Evolutionary conservation across 2,888 invertebrate genomes (phyloP), one percentile per base, ranked within the genome.

Genomic region (Andrena trimmerana): DNA sequence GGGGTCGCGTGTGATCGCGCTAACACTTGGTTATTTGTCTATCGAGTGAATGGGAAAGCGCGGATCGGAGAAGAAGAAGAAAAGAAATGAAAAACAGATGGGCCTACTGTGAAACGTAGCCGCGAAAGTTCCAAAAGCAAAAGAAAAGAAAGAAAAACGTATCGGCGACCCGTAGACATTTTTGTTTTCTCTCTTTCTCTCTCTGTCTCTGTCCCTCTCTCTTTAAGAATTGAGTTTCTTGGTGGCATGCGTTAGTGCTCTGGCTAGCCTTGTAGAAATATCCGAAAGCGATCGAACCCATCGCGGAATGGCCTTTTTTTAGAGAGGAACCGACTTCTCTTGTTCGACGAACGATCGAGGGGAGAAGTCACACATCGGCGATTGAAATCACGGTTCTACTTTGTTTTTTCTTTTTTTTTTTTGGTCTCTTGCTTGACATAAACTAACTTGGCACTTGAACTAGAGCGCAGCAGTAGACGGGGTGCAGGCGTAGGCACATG

Each of bases 171-270:
- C 81, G 77, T 84, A 78, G 79, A 82, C 60, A 72, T 78, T 76
- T 65, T 73, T 83, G 59, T 83, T 78, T 84, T 81, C 63, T 88
- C 65, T 85, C 72, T 85, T 50, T 86, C 59, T 86, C 81, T 84
- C 62, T 74, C 69, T 78, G 6, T 84, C 74, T 78, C 71, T 86
- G 24, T 81, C 74, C 70, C 67, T 79, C 68, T 85, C 69, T 84
- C 79, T 71, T 85, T 75, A 80, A 76, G 85, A 85, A 90, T 84
- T 86, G 88, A 88, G 88, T 90, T 91, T 90, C 89, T 91, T 91
- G 91, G 88, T 86, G 90, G 92, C 92, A 92, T 92, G 92, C 87
- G 88, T 91, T 90, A 91, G 89, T 90, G 86, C 87, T 91, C 89
- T 91, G 87, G 85, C 81, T 90, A 88, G 88, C 48, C 81, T 42